Evolutionary conservation across 1,140 invertebrate species (phyloP), one percentile per base, ranked within the genome.

Genomic region (Ooceraea biroi): DNA sequence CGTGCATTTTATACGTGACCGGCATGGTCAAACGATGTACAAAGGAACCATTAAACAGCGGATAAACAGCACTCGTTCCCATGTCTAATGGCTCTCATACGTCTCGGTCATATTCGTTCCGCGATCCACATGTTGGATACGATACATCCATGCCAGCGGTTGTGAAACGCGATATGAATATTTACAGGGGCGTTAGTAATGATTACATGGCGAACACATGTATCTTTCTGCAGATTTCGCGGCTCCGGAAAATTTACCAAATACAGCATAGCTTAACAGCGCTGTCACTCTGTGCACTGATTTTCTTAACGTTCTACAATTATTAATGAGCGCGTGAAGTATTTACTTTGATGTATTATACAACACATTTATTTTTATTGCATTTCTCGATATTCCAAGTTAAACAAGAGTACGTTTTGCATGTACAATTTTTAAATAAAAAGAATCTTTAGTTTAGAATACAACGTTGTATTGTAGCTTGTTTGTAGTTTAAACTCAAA

Each of bases 161-260:
- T 22, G 52, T 27, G 48, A 85, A 82, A 88, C 86, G 83, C 87
- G 83, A 77, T 85, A 88, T 88, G 87, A 88, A 88, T 88, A 88
- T 88, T 88, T 88, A 85, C 65, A 85, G 36, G 48, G n/a, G 61
- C 50, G 63, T 30, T 55, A 41, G 27, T 76, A 73, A 78, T 63
- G 85, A 84, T 87, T 78, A 73, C 57, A 84, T 25, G n/a, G 27
- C 57, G 44, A 55, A 22, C 12, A 55, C 61, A 50, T 65, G 50
- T 27, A 71, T 73, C 74, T 30, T 63, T 27, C 36, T 27, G 19
- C 57, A 57, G 36, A 44, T 71, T 58, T 80, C 41, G 63, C 36
- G 27, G 12, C 11, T 14, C 11, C 30, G 4, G 36, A 78, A 78
- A 69, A 69, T 30, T 27, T 78, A 69, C 55, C 63, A 46, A 44